Percentiles rank a stretch among this genome's conserved stretches.
Evolutionary conservation across 2,888 invertebrate genomes (phyloP).

Genomic region (Auanema freiburgensis): DNA sequence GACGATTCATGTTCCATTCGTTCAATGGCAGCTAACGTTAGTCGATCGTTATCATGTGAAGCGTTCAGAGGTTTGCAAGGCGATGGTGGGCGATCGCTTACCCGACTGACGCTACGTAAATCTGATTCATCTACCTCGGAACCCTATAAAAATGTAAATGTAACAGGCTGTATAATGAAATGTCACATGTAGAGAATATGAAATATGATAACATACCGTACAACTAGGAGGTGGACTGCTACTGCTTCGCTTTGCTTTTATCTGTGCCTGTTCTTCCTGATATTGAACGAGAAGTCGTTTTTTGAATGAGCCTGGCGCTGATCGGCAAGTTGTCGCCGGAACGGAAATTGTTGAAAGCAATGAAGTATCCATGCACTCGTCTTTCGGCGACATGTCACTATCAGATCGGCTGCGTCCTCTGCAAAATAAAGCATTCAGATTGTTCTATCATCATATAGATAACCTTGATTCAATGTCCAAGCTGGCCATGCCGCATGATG

Average conservation of each 20-base stretch:
- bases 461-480: slow-evolving; percentile 29
- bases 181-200: neutral
- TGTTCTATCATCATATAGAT: neutral
- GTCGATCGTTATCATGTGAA: slow-evolving; percentile 18
- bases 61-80: slow-evolving; percentile 21
- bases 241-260: slow-evolving; percentile 23
- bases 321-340: slow-evolving; percentile 31
- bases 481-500: slow-evolving; percentile 18
- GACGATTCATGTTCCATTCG: no score
- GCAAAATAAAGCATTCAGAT: slow-evolving; percentile 11
- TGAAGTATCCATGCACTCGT: slow-evolving; percentile 43
- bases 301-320: slow-evolving; percentile 48
- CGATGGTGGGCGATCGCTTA: slow-evolving; percentile 17
- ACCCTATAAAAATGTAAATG: slow-evolving; percentile 19
- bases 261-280: slow-evolving; percentile 44
- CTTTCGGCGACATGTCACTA: slow-evolving; percentile 55
- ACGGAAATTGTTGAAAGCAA: slow-evolving; percentile 52
- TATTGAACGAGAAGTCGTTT: slow-evolving; percentile 51
- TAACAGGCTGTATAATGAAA: neutral
- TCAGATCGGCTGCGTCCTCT: slow-evolving; percentile 61
- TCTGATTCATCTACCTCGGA: slow-evolving; percentile 38
- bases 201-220: slow-evolving; percentile 15
- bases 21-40: slow-evolving; percentile 8
- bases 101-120: slow-evolving; percentile 30
- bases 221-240: slow-evolving; percentile 38